Evolutionary conservation across 1,140 invertebrate species (phyloP).

Genomic region (Calliopsis andreniformis): DNA sequence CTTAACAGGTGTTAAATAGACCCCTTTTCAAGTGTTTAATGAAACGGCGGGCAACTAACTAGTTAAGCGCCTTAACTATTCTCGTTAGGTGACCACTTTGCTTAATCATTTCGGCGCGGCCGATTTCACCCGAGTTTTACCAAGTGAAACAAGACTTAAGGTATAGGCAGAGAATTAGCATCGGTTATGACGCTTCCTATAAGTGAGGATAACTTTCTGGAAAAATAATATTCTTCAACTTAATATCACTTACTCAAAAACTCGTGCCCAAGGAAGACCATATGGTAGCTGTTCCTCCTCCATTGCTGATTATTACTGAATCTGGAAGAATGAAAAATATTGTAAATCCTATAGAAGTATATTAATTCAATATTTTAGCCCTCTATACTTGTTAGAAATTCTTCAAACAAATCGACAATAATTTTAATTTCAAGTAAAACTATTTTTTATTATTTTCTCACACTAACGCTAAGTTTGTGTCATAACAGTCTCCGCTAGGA

Average conservation of each 20-base stretch:
- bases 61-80: conserved; percentile 34
- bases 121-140: conserved; percentile 31
- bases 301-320: neutral
- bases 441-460: too few relatives aligned
- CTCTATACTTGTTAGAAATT: too few relatives aligned
- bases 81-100: conserved; percentile 35
- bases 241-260: neutral
- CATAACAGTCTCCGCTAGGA: too few relatives aligned
- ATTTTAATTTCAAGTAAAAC: too few relatives aligned
- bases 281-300: neutral
- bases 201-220: conserved; percentile 11
- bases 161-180: conserved; percentile 37
- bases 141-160: neutral
- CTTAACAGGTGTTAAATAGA: conserved; percentile 37
- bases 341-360: too few relatives aligned
- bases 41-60: conserved; percentile 30
- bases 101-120: conserved; percentile 32
- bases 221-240: neutral
- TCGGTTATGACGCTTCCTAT: conserved; percentile 18
- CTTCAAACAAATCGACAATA: too few relatives aligned
- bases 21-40: conserved; percentile 33
- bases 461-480: too few relatives aligned
- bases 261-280: too few relatives aligned
- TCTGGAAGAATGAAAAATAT: too few relatives aligned
- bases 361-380: too few relatives aligned